Evolutionary conservation across 2,113 vertebrate species (phyloP).

Genomic region (Bambusicola thoracicus): DNA sequence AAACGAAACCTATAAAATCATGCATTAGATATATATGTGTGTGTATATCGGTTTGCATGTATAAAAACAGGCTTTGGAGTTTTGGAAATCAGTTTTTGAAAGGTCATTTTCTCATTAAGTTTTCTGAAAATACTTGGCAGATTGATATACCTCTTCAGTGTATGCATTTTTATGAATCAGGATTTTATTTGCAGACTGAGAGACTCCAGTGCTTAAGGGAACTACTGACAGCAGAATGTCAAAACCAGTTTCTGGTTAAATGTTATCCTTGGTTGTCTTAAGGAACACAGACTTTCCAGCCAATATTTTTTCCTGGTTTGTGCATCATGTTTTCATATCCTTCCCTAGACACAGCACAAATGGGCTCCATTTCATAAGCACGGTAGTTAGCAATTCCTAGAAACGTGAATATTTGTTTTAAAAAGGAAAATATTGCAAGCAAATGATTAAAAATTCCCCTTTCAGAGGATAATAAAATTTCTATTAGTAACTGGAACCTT

Average conservation of each 20-base stretch:
- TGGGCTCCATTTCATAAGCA: conserved; percentile 22
- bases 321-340: conserved; percentile 56
- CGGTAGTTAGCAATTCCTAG: conserved; percentile 52
- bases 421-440: conserved; percentile 29
- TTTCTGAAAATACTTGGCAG: neutral
- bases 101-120: conserved; percentile 25
- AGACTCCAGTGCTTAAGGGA: conserved; percentile 39
- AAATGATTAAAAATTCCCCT: neutral
- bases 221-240: conserved; percentile 42
- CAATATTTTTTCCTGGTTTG: conserved; percentile 39
- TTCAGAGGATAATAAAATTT: conserved; percentile 31
- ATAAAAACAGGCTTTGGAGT: neutral
- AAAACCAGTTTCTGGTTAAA: conserved; percentile 56
- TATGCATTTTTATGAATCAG: conserved; percentile 3
- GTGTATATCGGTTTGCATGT: neutral
- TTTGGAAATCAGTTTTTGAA: conserved; percentile 37
- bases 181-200: conserved; percentile 51
- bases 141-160: conserved; percentile 19
- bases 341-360: conserved; percentile 48
- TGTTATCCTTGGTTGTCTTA: conserved; percentile 57
- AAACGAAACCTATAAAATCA: neutral
- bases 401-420: conserved; percentile 43
- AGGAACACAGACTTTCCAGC: conserved; percentile 10
- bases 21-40: neutral
- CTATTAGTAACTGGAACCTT: conserved; percentile 23